A percentile compares a stretch with the other conserved stretches of the same genome.
phyloP scores from a whole-genome alignment of 2,888 invertebrate species.

The Pseudococcus viburni region DNA sequence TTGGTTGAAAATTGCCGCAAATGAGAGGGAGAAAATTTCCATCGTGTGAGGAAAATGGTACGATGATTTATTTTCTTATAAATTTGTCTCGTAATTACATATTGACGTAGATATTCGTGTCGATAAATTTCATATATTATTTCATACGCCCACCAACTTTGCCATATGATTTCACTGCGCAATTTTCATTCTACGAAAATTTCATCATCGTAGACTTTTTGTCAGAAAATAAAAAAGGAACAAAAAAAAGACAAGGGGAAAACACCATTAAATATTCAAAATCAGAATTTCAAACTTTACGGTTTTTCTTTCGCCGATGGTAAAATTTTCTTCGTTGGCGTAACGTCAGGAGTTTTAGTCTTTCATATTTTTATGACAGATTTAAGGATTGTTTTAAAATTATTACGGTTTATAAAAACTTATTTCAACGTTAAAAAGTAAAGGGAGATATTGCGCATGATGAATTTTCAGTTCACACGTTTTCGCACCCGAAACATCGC shows the following conservation, averaged over 20 bases:
- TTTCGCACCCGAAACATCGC: not conserved
- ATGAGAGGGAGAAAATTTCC: too few relatives aligned
- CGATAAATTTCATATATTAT: too few relatives aligned
- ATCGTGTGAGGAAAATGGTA: not conserved
- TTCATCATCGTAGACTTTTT: not conserved
- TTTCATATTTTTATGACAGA: slow-evolving; percentile 17
- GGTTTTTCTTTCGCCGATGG: not conserved
- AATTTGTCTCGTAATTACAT: too few relatives aligned
- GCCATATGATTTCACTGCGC: too few relatives aligned
- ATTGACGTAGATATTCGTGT: too few relatives aligned
- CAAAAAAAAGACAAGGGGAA: not conserved
- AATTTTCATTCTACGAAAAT: not conserved
- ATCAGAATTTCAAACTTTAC: not conserved
- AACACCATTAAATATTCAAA: slow-evolving; percentile 12
- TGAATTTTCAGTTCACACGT: not conserved
- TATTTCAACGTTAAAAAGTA: not conserved
- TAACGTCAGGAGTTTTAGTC: not conserved
- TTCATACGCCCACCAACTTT: too few relatives aligned
- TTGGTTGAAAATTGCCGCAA: too few relatives aligned
- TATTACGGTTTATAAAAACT: not conserved
- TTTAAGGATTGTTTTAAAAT: slow-evolving; percentile 34
- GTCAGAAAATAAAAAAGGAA: not conserved
- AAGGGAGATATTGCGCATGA: not conserved
- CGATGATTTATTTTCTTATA: not conserved
- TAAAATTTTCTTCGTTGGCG: not conserved